phyloP scores from a whole-genome alignment of 2,113 vertebrate species.

The Tychaedon coryphoeus region DNA sequence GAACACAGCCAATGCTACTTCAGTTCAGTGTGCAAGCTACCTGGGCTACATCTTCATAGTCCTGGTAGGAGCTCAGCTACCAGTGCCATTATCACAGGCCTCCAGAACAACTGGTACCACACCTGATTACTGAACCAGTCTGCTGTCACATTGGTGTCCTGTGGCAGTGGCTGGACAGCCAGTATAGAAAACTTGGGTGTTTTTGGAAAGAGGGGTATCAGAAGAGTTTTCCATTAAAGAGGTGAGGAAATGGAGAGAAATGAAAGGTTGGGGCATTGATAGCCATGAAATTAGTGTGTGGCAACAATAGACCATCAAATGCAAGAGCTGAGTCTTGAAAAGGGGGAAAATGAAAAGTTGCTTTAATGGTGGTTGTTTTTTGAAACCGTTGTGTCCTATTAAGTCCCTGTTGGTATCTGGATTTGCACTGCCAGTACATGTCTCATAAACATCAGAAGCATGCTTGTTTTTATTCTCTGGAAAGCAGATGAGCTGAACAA shows the following conservation, averaged over 20 bases:
- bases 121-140: not conserved
- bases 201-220: not conserved
- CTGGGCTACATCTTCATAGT: not conserved
- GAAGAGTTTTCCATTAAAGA: not conserved
- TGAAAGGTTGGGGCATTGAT: not conserved
- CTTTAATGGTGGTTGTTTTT: not conserved
- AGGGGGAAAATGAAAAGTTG: not conserved
- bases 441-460: not conserved
- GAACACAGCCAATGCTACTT: not conserved
- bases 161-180: not conserved
- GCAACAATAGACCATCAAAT: not conserved
- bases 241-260: not conserved
- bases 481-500: not conserved
- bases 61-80: not conserved
- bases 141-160: not conserved
- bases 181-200: not conserved
- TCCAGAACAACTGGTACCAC: not conserved
- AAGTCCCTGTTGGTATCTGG: not conserved
- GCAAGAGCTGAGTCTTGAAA: not conserved
- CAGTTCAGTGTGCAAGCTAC: not conserved
- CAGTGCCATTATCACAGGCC: not conserved
- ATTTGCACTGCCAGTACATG: not conserved
- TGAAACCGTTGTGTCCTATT: accelerated
- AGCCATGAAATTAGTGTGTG: not conserved
- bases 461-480: not conserved